Percentiles rank a stretch among this genome's conserved stretches.
Evolutionary conservation across 2,888 invertebrate species (phyloP).

Genomic region (Drosophila stalkeri): DNA sequence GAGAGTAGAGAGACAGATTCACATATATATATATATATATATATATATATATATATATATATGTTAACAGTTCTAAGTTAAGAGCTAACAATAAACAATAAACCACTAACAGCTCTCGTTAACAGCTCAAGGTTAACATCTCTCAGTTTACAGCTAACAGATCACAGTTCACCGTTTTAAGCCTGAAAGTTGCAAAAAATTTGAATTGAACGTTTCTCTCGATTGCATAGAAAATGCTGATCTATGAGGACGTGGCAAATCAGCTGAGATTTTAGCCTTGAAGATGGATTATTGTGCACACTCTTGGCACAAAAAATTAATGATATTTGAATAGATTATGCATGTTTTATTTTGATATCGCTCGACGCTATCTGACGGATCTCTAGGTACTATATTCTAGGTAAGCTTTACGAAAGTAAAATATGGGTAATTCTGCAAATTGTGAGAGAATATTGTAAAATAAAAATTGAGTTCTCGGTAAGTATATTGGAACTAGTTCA

Average conservation of each 20-base stretch:
- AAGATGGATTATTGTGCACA: too few species aligned
- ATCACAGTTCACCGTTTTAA: background rate
- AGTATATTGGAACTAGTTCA: background rate
- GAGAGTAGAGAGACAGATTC: too few species aligned
- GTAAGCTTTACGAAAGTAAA: background rate
- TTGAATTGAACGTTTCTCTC: background rate
- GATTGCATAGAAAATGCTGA: background rate
- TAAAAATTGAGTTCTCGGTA: background rate
- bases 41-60: too few species aligned
- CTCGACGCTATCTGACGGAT: too few species aligned
- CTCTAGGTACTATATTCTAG: background rate
- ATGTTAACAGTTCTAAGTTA: too few species aligned
- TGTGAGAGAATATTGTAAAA: background rate
- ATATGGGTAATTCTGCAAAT: background rate
- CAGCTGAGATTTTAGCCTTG: background rate
- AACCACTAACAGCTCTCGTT: too few species aligned
- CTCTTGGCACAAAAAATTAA: too few species aligned
- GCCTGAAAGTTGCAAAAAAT: background rate
- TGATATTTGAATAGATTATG: too few species aligned
- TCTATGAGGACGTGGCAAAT: background rate
- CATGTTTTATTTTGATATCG: too few species aligned
- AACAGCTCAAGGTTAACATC: too few species aligned
- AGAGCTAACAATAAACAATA: too few species aligned
- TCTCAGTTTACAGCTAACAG: too few species aligned
- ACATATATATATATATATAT: constrained; percentile 1